Evolutionary conservation across 2,797 vertebrate species (phyloP), one percentile per base, ranked within the genome.

Genomic region (Austrolebias charrua): DNA sequence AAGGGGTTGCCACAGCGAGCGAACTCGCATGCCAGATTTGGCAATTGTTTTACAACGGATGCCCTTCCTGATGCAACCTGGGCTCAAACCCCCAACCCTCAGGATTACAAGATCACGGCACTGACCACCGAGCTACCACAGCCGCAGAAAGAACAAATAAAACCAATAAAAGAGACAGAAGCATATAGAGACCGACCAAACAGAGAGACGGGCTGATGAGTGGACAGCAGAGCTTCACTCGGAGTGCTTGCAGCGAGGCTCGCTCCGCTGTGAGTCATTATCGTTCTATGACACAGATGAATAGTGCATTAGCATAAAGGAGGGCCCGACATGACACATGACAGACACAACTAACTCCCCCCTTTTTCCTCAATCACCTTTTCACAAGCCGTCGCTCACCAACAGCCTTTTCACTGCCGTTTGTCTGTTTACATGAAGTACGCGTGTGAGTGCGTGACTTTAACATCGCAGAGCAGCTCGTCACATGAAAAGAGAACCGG

Each of bases 261-360:
- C 76, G 81, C 63, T 60, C 55, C 19, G 8, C 69, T 78, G 35
- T 38, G 78, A 87, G 81, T 81, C 83, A 79, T 89, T 73, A 85
- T 74, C 33, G 14, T 45, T 83, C 71, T 70, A 71, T 86, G 74
- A 79, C 83, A 86, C 78, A 82, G 71, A 82, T 83, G 85, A 88
- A 88, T 80, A 68, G 81, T 64, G 53, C 79, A 86, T 89, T 85
- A 85, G 78, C 83, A 83, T 87, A 69, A 82, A 65, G 72, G 75
- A 76, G 79, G 56, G 70, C 58, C 65, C 68, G 80, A 78, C 71
- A 60, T 66, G 79, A 79, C 73, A 80, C 73, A 80, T 73, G 79
- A 82, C 78, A 58, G 55, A 80, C 69, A 73, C 73, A 45, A 56
- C 63, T 51, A 53, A 66, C 66, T 76, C 66, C 54, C 67, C 66